Base-by-base conservation (phyloP, 2,888 invertebrate genomes). In the Pollenia amentaria region DNA sequence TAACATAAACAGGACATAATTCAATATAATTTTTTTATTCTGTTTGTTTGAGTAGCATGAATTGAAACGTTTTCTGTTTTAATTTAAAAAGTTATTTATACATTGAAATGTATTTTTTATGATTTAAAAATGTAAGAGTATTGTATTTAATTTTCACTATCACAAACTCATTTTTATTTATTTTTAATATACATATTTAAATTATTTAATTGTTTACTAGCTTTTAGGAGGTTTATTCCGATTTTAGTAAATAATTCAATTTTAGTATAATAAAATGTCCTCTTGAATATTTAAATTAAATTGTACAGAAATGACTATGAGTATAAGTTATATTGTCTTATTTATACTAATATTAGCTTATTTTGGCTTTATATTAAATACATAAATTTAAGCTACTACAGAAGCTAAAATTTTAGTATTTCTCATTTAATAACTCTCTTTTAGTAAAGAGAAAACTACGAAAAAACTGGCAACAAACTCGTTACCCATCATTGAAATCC, bases 31-130 rank as follows among this genome's bases (percentile, higher is more conserved):
- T 21, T 29, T 29, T 29, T 29, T 29, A 29, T 29, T 29, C 29
- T 29, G 29, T 29, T 3, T 29, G 29, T 29, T 29, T 4, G 29
- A 6, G 44, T 53, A 76, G 42, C 62, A 70, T 76, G 75, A 82
- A 40, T 82, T 75, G 69, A 42, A 38, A 29, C 38, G 46, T 62
- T 76, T 65, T 44, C 12, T 53, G 7, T 64, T 21, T 60, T 38
- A 48, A 64, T 42, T 64, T 55, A 16, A 14, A 42, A 62, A 65
- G 44, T 51, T n/a, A 60, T 82, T 81, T 65, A 69, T 42, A 40
- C 16, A 64, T n/a, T 29, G 12, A 75, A 29, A 62, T 51, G 48
- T 60, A 16, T 6, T 69, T 62, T 79, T 64, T 38, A 40, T 18
- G 60, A 69, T 42, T 79, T 70, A 40, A 48, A 14, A 46, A 57